Conservation (phyloP, 2,797 vertebrate species). For the Eptatretus atami region DNA sequence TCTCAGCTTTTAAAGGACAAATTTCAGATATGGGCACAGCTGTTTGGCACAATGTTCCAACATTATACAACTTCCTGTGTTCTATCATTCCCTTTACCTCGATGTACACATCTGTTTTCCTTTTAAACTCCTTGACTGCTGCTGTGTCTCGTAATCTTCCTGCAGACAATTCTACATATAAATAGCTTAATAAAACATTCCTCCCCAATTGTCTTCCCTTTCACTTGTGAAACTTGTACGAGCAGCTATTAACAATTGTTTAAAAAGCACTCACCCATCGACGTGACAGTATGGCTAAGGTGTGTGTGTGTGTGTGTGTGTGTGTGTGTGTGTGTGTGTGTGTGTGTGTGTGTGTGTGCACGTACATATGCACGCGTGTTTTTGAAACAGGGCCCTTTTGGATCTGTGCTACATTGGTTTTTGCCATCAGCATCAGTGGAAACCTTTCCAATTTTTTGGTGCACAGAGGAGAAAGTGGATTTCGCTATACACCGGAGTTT, state of each 20-base stretch:
- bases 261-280: too few relatives aligned
- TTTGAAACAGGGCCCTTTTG: constrained; percentile 40
- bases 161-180: too few relatives aligned
- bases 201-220: too few relatives aligned
- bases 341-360: too few relatives aligned
- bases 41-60: neutral
- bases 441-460: constrained; percentile 59
- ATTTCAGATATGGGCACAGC: too few relatives aligned
- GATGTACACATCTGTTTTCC: neutral
- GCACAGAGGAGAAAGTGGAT: constrained; percentile 21
- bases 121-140: neutral
- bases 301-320: too few relatives aligned
- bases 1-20: neutral
- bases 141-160: neutral
- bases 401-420: constrained; percentile 86
- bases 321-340: too few relatives aligned
- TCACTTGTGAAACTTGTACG: too few relatives aligned
- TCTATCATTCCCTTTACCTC: neutral
- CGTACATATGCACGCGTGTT: too few relatives aligned
- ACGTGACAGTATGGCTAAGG: too few relatives aligned
- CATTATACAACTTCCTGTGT: fast-evolving
- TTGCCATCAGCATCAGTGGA: constrained; percentile 70
- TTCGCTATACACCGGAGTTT: constrained; percentile 64
- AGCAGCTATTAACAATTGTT: too few relatives aligned
- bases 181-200: too few relatives aligned